These are phyloP conservation scores for Doryteuthis pealeii DNA, from an alignment of 1,140 invertebrate species.

Conservation along the genomic window DNA sequence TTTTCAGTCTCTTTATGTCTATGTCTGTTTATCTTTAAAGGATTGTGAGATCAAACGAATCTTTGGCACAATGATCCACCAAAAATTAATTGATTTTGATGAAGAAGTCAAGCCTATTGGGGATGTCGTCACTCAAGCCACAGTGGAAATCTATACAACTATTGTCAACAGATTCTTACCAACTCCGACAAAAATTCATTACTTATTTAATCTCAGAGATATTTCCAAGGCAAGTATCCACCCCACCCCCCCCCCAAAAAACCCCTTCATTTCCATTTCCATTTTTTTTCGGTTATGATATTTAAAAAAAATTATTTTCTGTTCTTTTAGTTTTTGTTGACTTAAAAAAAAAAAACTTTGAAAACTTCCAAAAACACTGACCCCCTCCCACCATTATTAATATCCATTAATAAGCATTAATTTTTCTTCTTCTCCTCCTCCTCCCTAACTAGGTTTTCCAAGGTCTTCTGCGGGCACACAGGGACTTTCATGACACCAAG, in stretches of 20 bases:
- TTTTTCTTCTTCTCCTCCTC: too few species aligned
- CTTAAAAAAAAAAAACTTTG: too few species aligned
- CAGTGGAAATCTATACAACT: constrained; percentile 74
- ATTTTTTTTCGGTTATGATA: too few species aligned
- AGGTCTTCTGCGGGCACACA: constrained; percentile 75
- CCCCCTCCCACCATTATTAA: too few species aligned
- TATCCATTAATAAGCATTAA: too few species aligned
- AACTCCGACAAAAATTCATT: constrained; percentile 85
- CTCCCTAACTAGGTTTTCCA: constrained; percentile 74
- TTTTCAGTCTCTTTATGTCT: too few species aligned
- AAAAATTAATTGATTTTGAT: constrained; percentile 76
- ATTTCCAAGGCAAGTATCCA: constrained; percentile 71
- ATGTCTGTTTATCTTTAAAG: constrained; percentile 25
- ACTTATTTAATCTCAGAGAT: constrained; percentile 83
- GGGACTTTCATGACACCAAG: constrained; percentile 74
- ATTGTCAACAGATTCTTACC: constrained; percentile 75
- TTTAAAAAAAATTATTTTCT: too few species aligned
- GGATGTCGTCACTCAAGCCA: constrained; percentile 67
- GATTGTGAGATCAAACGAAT: constrained; percentile 77
- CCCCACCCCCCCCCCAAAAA: too few species aligned
- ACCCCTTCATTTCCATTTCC: too few species aligned
- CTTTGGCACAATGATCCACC: constrained; percentile 78
- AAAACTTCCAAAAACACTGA: too few species aligned
- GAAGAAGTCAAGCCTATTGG: constrained; percentile 73
- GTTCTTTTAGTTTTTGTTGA: too few species aligned